phyloP scores from a whole-genome alignment of 2,797 vertebrate species.

The Aselliscus stoliczkanus region DNA sequence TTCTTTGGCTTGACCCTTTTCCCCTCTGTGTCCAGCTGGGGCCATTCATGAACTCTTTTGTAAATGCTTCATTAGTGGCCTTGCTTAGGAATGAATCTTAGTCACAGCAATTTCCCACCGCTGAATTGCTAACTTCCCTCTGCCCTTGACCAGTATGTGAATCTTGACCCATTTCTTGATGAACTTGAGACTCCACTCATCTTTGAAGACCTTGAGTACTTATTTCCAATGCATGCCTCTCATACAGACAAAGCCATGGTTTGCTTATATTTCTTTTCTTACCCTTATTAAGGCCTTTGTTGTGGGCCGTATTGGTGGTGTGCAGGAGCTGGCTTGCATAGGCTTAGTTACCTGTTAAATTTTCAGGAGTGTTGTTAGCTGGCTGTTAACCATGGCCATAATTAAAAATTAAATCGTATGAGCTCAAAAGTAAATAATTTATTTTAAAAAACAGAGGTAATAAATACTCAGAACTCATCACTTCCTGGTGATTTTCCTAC shows the following conservation, averaged over 20 bases:
- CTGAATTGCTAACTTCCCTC: neutral
- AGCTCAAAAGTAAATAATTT: neutral
- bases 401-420: neutral
- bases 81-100: neutral
- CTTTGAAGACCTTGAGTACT: neutral
- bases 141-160: neutral
- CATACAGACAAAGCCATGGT: neutral
- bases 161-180: neutral
- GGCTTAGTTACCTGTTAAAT: neutral
- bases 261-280: neutral
- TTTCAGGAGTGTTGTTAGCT: neutral
- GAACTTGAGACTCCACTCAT: neutral
- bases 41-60: neutral
- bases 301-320: neutral
- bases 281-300: neutral
- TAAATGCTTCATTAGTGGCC: neutral
- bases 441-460: neutral
- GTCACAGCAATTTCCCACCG: neutral
- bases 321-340: neutral
- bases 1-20: neutral
- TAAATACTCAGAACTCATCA: neutral
- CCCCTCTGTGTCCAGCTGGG: neutral
- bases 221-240: neutral
- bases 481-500: neutral
- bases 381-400: neutral